Evolutionary conservation across 1,140 invertebrate genomes (phyloP).

Genomic region (Hestina assimilis): DNA sequence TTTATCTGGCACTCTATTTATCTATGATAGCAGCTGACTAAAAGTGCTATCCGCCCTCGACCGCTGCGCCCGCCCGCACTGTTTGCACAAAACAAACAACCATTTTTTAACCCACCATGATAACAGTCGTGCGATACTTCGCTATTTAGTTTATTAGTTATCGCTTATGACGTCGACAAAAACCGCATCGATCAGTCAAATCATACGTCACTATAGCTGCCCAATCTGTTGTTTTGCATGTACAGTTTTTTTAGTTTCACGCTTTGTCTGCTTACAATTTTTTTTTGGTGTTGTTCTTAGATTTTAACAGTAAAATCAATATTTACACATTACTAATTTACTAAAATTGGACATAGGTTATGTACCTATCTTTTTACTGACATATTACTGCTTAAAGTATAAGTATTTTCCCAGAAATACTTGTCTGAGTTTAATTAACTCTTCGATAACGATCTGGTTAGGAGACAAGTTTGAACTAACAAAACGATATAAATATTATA

Average conservation of each 20-base stretch:
- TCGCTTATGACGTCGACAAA: neutral
- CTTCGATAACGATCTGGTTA: neutral
- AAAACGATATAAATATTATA: slow-evolving; percentile 22
- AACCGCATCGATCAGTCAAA: neutral
- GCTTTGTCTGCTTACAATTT: too few species aligned
- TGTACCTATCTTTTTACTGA: too few species aligned
- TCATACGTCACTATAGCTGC: neutral
- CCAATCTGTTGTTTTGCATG: neutral
- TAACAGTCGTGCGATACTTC: slow-evolving; percentile 33
- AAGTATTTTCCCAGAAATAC: too few species aligned
- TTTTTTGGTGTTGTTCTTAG: too few species aligned
- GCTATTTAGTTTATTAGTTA: slow-evolving; percentile 35
- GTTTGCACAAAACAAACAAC: slow-evolving; percentile 52
- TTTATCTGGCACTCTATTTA: slow-evolving; percentile 64
- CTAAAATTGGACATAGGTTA: too few species aligned
- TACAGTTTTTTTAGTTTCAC: too few species aligned
- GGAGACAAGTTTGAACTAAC: neutral
- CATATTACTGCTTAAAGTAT: too few species aligned
- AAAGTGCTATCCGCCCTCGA: slow-evolving; percentile 52
- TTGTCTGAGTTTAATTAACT: too few species aligned
- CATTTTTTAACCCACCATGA: slow-evolving; percentile 46
- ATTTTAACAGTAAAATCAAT: too few species aligned
- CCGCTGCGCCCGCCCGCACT: slow-evolving; percentile 59
- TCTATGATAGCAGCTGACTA: slow-evolving; percentile 57
- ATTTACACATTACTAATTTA: too few species aligned